Conservation (phyloP, 2,113 vertebrate species). For the Perognathus longimembris region DNA sequence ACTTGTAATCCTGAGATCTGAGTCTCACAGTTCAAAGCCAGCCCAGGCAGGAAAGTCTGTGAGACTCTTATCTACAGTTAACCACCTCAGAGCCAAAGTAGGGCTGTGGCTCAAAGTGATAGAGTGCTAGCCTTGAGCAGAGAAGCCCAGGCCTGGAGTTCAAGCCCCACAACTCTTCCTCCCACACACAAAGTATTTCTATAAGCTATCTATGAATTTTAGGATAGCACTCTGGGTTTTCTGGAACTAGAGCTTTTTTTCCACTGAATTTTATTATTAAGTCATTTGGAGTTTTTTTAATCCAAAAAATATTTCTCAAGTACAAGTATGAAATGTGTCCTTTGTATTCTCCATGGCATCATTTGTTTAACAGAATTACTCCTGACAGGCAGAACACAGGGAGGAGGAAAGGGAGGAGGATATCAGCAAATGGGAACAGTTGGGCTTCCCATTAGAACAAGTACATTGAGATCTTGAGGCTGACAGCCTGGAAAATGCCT, state of each 20-base stretch:
- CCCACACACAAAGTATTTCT: neutral
- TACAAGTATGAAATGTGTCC: neutral
- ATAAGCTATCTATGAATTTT: neutral
- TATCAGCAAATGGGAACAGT: neutral
- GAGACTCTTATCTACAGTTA: too few species aligned
- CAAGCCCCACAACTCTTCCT: too few species aligned
- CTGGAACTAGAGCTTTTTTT: neutral
- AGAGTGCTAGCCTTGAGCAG: too few species aligned
- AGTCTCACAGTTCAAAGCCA: too few species aligned
- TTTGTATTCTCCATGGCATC: neutral
- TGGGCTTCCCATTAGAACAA: neutral
- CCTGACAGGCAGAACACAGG: constrained; percentile 18
- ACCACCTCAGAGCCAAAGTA: too few species aligned
- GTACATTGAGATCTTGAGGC: neutral
- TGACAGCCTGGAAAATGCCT: neutral
- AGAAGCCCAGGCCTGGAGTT: too few species aligned
- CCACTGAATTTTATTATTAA: constrained; percentile 1
- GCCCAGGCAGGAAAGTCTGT: too few species aligned
- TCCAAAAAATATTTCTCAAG: neutral
- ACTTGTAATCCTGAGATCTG: too few species aligned
- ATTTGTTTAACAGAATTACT: constrained; percentile 37
- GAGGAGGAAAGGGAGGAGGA: neutral
- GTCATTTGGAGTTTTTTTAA: neutral
- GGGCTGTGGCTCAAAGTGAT: too few species aligned
- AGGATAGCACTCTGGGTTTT: neutral